Evolutionary conservation across 1,140 invertebrate genomes (phyloP), one percentile per base, ranked within the genome.

Genomic region (Coenobita brevimanus): DNA sequence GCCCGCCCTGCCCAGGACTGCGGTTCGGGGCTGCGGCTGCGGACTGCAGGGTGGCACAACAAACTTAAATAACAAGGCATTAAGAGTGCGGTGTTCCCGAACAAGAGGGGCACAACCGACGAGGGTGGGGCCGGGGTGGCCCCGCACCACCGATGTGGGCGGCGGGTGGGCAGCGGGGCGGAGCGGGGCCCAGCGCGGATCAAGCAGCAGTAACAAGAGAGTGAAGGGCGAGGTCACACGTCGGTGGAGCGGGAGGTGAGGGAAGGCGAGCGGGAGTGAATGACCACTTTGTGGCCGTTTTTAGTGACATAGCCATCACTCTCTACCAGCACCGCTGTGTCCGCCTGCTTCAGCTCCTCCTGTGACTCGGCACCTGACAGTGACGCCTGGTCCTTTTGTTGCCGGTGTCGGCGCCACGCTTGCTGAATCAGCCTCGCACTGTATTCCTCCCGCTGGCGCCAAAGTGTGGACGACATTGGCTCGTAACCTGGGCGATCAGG

Each of bases 391-490:
- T 90, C 89, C 57, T 90, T 90, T 41, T 86, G 82, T 62, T 90
- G 89, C 8, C 90, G 89, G 81, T 91, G 90, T 89, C 80, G 89
- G 33, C 90, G 90, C 97, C 97, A 99, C 73, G 97, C 97, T 91
- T 97, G 96, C 93, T 99, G 98, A 91, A 99, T 99, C 30, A 99
- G 95, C 85, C 97, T 94, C 84, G 98, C 98, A 93, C 97, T 98
- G 93, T 98, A 98, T 92, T 98, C 97, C 93, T 99, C 98, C 46
- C 98, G 95, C 93, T 99, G 98, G 75, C 98, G 94, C 96, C 97
- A 98, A 50, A 99, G 93, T 21, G 97, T 99, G 24, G 97, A 97
- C 89, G 96, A 98, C 62, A 99, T 96, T 21, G 96, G 97, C 92
- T 98, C 96, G 93, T 99, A 99, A 87, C 97, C 97, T 36, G 95